Evolutionary conservation across 2,888 invertebrate genomes (phyloP).

Genomic region (Xestia c-nigrum): DNA sequence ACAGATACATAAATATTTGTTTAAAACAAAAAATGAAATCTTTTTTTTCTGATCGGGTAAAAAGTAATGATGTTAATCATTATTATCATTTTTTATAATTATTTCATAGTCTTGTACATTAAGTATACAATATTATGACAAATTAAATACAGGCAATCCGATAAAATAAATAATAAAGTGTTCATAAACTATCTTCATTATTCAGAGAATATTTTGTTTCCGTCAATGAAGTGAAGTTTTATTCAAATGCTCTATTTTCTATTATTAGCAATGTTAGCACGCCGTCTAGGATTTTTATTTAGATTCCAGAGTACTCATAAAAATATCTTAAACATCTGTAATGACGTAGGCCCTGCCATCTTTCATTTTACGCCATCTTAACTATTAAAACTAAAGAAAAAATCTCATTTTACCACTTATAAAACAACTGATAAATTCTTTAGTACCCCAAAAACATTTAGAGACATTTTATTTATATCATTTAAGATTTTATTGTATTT

Average conservation of each 20-base stretch:
- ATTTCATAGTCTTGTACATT: no score
- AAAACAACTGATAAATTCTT: conserved; percentile 37
- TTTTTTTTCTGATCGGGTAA: background rate
- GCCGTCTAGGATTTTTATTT: background rate
- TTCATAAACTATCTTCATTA: background rate
- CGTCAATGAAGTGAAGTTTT: background rate
- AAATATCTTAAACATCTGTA: conserved; percentile 10
- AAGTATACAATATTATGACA: no score
- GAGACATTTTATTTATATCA: conserved; percentile 8
- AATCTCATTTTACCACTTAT: conserved; percentile 11
- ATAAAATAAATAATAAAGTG: no score
- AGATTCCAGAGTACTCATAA: conserved; percentile 12
- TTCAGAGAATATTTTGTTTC: background rate
- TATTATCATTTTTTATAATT: no score
- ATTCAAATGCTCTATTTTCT: background rate
- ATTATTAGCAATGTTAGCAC: background rate
- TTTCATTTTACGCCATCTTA: conserved; percentile 18
- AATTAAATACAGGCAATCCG: no score
- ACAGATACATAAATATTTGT: background rate
- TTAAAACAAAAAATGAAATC: background rate
- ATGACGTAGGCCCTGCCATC: conserved; percentile 9
- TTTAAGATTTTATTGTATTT: background rate
- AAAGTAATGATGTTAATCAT: background rate
- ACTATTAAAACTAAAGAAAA: conserved; percentile 2
- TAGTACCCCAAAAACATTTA: conserved; percentile 23